Conservation (phyloP, 2,888 invertebrate species). For the Hirtodrosophila alboralis region DNA sequence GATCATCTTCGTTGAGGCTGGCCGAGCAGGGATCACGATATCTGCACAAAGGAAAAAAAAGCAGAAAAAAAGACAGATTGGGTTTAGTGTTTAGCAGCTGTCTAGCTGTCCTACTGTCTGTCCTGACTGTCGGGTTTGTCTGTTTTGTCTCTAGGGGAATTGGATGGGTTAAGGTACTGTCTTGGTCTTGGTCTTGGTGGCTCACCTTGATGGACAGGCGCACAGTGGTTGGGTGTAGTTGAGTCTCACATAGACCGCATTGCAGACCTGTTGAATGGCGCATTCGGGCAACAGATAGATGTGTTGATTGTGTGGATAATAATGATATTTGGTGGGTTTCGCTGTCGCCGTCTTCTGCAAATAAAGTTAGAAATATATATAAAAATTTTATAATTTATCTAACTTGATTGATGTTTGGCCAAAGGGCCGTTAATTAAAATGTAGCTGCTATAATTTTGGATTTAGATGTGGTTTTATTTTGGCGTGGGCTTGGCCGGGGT, state of each 20-base stretch:
- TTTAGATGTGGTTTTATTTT: too few species aligned
- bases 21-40: conserved; percentile 96
- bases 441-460: too few species aligned
- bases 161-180: too few species aligned
- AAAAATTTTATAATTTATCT: too few species aligned
- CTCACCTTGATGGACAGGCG: conserved; percentile 92
- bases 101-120: conserved; percentile 20
- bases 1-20: conserved; percentile 94
- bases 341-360: conserved; percentile 89
- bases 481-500: too few species aligned
- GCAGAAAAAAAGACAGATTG: conserved; percentile 48
- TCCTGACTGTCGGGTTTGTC: too few species aligned
- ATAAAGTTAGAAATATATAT: conserved; percentile 27
- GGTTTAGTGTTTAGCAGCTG: conserved; percentile 52
- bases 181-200: conserved; percentile 1
- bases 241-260: conserved; percentile 95
- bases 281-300: conserved; percentile 96
- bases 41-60: too few species aligned
- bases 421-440: too few species aligned
- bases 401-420: too few species aligned
- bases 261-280: conserved; percentile 97
- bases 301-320: conserved; percentile 97
- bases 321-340: conserved; percentile 96
- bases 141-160: conserved; percentile 9
- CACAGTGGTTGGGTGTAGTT: conserved; percentile 97